These are phyloP conservation scores for Ephialtes manifestator DNA, from an alignment of 2,888 invertebrate species.

Conservation along the genomic window DNA sequence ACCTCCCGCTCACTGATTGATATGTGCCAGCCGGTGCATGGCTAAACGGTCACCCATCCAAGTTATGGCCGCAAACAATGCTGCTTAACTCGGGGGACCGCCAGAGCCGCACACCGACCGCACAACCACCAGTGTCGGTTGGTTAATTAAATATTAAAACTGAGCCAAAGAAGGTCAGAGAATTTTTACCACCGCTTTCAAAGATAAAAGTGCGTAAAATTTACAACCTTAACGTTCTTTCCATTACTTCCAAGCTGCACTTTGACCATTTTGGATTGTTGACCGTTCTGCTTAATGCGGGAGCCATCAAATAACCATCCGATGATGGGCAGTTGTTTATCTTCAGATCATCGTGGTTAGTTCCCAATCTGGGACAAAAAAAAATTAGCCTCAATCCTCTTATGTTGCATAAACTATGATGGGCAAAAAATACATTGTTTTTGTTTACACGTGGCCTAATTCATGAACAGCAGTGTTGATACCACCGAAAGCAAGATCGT, in stretches of 20 bases:
- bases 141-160: neutral
- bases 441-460: neutral
- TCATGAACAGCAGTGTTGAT: neutral
- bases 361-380: slow-evolving; percentile 1
- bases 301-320: neutral
- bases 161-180: neutral
- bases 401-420: neutral
- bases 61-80: no score
- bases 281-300: neutral
- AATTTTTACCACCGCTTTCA: neutral
- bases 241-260: neutral
- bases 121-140: no score
- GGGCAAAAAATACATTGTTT: neutral
- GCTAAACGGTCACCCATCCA: no score
- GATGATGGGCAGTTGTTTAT: neutral
- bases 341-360: neutral
- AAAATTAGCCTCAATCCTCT: neutral
- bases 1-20: no score
- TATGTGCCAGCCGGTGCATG: no score
- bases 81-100: no score
- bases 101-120: no score
- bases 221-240: neutral
- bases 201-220: neutral
- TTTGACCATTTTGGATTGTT: slow-evolving; percentile 8
- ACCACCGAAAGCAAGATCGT: slow-evolving; percentile 7